Evolutionary conservation across 2,113 vertebrate genomes (phyloP), one percentile per base, ranked within the genome.

Genomic region (Numida meleagris): DNA sequence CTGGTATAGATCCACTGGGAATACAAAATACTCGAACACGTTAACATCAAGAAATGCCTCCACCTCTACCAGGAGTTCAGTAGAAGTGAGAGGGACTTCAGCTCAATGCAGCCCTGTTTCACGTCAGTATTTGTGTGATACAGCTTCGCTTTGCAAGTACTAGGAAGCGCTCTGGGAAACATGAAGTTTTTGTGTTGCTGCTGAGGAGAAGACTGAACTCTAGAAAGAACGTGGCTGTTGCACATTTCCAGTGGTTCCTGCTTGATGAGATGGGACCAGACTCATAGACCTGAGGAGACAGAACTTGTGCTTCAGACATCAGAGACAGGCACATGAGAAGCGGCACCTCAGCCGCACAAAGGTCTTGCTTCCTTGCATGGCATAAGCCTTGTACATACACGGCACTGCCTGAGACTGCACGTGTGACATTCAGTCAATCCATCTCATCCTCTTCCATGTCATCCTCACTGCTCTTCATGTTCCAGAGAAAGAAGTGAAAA

Each of bases 251-350:
- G 33, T 58, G 19, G 27, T n/a, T 51, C 34, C 82, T 62, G 17
- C 33, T 43, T 17, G 29, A 43, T 16, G 13, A 40, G 43, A 31
- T 1, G 27, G 34, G 57, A 5, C 57, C 23, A 55, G 11, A 24
- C 27, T 42, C 36, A 19, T 40, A n/a, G 27, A 50, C 36, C 27
- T 12, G 18, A 16, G 21, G 50, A 58, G 43, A 18, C 14, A 38
- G 31, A 10, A 1, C 1, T 63, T 50, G n/a, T 31, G 66, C 43
- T 59, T 25, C 1, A 2, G 17, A 9, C 71, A 38, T 0, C n/a
- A 23, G 34, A 27, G 29, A 31, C 36, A 40, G 27, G 23, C 1
- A 1, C 20, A 36, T 14, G 0, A 0, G 10, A 40, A 0, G 10
- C 40, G 6, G 40, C 46, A 48, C 42, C 57, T 14, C 24, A 29